Evolutionary conservation across 2,888 invertebrate species (phyloP), one percentile per base, ranked within the genome.

Genomic region (Xestoiulus laeticollis): DNA sequence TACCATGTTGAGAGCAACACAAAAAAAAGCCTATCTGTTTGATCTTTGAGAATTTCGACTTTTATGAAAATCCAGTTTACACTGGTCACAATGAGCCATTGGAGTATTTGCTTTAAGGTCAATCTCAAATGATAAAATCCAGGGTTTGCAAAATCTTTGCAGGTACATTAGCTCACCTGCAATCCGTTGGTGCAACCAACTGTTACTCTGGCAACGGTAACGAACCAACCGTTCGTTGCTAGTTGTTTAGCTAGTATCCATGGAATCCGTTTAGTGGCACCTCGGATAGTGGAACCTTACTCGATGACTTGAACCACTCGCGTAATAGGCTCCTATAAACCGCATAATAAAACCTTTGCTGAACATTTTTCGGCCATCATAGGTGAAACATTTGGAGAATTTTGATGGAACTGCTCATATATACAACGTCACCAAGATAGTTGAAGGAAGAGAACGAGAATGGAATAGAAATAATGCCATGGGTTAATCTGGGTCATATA

Each of bases 121-220:
- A 59, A n/a, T 5, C 59, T 59, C n/a, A n/a, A 59, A 59, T 22
- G 59, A 59, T 59, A 22, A 22, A 59, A 59, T 59, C 59, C 59
- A 59, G 59, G 59, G n/a, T 59, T 6, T 59, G 22, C 6, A n/a
- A 59, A 59, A 22, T n/a, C 22, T 22, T 59, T 59, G 59, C 59
- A 59, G 59, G 59, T 59, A n/a, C n/a, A n/a, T n/a, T n/a, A 59
- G 22, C 59, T 59, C 59, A 59, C 59, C 59, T 59, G 59, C 22
- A 59, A 22, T 59, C 59, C n/a, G 59, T 22, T n/a, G 59, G 59
- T 59, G 59, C 59, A 59, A 59, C 59, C 59, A 59, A 59, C 59
- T 59, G 59, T 59, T 59, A 59, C 59, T 59, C 59, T 59, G 59
- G 59, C 59, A 59, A 59, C 59, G 59, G 59, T 59, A 59, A 59